Evolutionary conservation across 1,140 invertebrate genomes (phyloP).

Genomic region (Drosophila tani): DNA sequence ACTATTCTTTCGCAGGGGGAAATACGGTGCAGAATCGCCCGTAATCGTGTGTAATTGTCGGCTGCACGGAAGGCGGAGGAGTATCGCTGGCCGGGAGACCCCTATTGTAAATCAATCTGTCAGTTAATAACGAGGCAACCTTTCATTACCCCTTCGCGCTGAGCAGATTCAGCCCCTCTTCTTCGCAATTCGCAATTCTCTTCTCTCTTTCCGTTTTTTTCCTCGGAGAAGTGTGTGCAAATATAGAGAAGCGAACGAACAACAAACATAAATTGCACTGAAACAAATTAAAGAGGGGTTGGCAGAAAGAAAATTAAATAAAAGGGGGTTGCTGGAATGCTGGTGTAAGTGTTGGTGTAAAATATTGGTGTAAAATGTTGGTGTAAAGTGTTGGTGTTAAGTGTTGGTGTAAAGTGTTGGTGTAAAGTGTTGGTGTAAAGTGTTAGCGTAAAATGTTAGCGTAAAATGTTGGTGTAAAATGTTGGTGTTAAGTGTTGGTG

Average conservation of each 20-base stretch:
- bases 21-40: neutral
- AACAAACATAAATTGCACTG: conserved; percentile 21
- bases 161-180: conserved; percentile 11
- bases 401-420: neutral
- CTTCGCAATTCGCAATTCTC: neutral
- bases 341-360: neutral
- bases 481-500: neutral
- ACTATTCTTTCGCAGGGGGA: neutral
- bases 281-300: too few species aligned
- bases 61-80: neutral
- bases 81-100: neutral
- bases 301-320: too few species aligned
- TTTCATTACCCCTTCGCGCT: conserved; percentile 34
- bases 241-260: conserved; percentile 9
- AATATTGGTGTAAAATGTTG: neutral
- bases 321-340: neutral
- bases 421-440: neutral
- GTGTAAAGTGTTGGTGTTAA: too few species aligned
- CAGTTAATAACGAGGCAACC: conserved; percentile 51
- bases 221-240: conserved; percentile 33
- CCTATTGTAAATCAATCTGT: conserved; percentile 57
- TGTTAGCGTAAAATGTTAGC: neutral
- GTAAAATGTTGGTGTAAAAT: neutral
- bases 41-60: conserved; percentile 38
- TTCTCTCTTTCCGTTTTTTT: conserved; percentile 11